Evolutionary conservation across 1,140 invertebrate genomes (phyloP).

Genomic region (Drosophila bipectinata): DNA sequence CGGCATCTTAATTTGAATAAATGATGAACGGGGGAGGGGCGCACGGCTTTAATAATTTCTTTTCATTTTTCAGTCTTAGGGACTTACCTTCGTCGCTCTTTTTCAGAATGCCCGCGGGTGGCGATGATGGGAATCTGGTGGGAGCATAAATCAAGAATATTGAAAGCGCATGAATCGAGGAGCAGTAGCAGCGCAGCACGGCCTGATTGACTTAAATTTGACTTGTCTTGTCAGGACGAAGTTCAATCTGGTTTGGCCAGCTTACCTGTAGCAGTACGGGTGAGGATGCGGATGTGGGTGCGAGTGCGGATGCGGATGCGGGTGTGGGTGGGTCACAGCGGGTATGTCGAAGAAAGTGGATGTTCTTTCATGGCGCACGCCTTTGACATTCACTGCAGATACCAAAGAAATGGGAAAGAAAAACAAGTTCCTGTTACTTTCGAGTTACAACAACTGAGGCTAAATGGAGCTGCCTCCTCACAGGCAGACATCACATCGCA

Average conservation of each 20-base stretch:
- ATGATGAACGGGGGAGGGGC: conserved; percentile 53
- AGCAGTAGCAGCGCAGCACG: conserved; percentile 6
- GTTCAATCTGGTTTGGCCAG: conserved; percentile 3
- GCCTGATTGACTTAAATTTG: conserved; percentile 75
- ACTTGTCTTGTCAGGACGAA: conserved; percentile 58
- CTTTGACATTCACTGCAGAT: conserved; percentile 81
- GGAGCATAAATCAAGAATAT: conserved; percentile 57
- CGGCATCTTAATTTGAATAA: conserved; percentile 71
- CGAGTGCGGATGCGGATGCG: conserved; percentile 69
- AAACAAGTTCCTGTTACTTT: conserved; percentile 51
- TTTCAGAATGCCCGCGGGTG: conserved; percentile 80
- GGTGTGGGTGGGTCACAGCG: conserved; percentile 82
- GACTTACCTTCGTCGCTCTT: conserved; percentile 83
- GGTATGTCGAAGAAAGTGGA: conserved; percentile 83
- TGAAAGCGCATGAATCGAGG: conserved; percentile 30
- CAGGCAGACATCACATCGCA: not conserved
- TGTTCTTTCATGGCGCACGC: conserved; percentile 83
- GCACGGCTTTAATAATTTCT: conserved; percentile 67
- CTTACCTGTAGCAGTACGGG: conserved; percentile 78
- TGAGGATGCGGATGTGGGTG: conserved; percentile 54
- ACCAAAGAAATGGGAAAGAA: conserved; percentile 19
- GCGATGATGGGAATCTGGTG: conserved; percentile 79
- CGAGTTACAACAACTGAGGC: not conserved
- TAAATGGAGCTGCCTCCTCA: conserved; percentile 8
- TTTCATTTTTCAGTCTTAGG: conserved; percentile 36